These are phyloP conservation scores for Nasonia oneida DNA, from an alignment of 2,888 invertebrate species.

Conservation along the genomic window DNA sequence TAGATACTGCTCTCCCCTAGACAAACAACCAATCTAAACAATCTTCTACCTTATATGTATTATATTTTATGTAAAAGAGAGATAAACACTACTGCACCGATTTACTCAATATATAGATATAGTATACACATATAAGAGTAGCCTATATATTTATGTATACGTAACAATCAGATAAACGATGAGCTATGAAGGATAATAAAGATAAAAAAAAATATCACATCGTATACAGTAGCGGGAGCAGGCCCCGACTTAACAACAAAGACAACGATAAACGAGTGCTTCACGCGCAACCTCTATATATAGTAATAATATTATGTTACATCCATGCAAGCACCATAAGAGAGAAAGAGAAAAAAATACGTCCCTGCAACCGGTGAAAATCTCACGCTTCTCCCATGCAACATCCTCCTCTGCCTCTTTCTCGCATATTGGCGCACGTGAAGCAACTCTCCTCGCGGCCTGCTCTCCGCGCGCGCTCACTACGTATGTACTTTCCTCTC, in stretches of 20 bases:
- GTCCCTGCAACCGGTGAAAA: not conserved
- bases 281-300: not conserved
- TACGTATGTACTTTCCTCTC: not conserved
- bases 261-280: not conserved
- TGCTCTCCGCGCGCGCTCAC: not conserved
- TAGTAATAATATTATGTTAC: too few relatives aligned
- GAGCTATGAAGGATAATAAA: not conserved
- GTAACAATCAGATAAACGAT: not conserved
- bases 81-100: slow-evolving; percentile 55
- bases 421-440: not conserved
- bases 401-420: not conserved
- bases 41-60: slow-evolving; percentile 55
- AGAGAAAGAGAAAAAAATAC: not conserved
- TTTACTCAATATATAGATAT: slow-evolving; percentile 48
- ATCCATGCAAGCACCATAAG: not conserved
- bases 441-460: not conserved
- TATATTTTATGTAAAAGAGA: slow-evolving; percentile 38
- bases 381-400: slow-evolving; percentile 5
- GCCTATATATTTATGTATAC: slow-evolving; percentile 30
- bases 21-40: slow-evolving; percentile 63
- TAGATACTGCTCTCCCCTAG: slow-evolving; percentile 55
- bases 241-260: not conserved
- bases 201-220: not conserved
- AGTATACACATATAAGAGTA: slow-evolving; percentile 9
- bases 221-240: not conserved